phyloP scores from a whole-genome alignment of 2,888 invertebrate species.

The Apamea anceps region DNA sequence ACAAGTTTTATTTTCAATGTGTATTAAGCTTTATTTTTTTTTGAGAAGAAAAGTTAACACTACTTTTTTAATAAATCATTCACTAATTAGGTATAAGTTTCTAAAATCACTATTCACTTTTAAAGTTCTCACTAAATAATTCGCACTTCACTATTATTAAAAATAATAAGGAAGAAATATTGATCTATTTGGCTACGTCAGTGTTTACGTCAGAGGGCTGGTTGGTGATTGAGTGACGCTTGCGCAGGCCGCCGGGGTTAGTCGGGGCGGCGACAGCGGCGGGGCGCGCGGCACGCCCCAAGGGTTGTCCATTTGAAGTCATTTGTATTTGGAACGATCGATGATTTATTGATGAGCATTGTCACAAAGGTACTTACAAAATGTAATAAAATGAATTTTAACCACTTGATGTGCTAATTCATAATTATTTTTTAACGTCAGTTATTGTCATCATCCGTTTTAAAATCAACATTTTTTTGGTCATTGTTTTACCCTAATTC shows the following conservation, averaged over 20 bases:
- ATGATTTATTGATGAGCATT: constrained; percentile 49
- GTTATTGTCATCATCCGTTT: background rate
- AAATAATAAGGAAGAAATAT: background rate
- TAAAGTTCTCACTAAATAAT: constrained; percentile 16
- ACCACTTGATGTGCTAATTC: background rate
- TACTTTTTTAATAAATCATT: background rate
- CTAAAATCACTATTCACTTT: constrained; percentile 20
- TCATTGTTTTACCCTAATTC: background rate
- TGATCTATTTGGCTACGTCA: constrained; percentile 21
- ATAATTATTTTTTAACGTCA: background rate
- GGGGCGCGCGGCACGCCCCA: constrained; percentile 60
- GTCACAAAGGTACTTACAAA: background rate
- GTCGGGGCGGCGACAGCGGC: constrained; percentile 51
- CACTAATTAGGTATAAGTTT: constrained; percentile 2
- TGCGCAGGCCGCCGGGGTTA: constrained; percentile 76
- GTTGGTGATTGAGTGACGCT: constrained; percentile 77
- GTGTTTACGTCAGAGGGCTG: constrained; percentile 74
- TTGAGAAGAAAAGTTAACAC: background rate
- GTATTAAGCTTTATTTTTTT: background rate
- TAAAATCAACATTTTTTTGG: background rate
- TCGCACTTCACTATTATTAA: constrained; percentile 28
- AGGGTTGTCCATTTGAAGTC: constrained; percentile 60
- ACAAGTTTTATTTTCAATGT: background rate
- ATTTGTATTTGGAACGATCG: constrained; percentile 55
- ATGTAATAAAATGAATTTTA: background rate